A percentile compares a stretch with the other conserved stretches of the same genome.
Conservation (phyloP, 2,113 vertebrate genomes). For the Spea multiplicata region DNA sequence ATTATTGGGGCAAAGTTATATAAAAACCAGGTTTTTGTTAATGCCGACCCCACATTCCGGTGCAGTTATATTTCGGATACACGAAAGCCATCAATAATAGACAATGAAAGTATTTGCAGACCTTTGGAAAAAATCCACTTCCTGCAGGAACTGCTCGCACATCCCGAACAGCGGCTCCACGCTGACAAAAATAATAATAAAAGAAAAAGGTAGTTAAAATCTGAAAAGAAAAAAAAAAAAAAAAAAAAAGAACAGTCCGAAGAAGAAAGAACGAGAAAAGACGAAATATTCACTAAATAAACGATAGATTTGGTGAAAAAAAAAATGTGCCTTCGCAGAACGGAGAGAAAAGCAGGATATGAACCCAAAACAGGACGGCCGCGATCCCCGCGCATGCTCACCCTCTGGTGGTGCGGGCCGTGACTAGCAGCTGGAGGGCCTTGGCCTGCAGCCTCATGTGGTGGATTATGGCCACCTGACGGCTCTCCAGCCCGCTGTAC, state of each 20-base stretch:
- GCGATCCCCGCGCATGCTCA: conserved; percentile 55
- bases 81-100: not conserved
- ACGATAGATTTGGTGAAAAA: no score
- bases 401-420: conserved; percentile 80
- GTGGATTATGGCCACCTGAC: conserved; percentile 87
- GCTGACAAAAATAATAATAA: conserved; percentile 59
- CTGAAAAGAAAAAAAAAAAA: no score
- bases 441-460: conserved; percentile 92
- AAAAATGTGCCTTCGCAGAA: no score
- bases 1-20: no score
- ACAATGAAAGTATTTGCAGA: conserved; percentile 53
- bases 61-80: no score
- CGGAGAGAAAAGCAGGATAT: no score
- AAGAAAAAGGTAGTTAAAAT: not conserved
- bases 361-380: no score
- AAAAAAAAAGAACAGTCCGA: no score
- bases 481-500: conserved; percentile 87
- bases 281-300: no score
- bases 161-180: conserved; percentile 80
- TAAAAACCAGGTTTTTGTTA: no score
- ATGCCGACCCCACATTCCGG: no score
- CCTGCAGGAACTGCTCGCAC: conserved; percentile 91
- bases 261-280: no score
- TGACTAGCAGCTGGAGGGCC: conserved; percentile 86
- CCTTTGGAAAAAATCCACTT: conserved; percentile 93